Evolutionary conservation across 30 jellyfish, hydroid and myxozoan species (phyloP), one percentile per base, ranked within the genome.

Genomic region (Haliclystus octoradiatus): DNA sequence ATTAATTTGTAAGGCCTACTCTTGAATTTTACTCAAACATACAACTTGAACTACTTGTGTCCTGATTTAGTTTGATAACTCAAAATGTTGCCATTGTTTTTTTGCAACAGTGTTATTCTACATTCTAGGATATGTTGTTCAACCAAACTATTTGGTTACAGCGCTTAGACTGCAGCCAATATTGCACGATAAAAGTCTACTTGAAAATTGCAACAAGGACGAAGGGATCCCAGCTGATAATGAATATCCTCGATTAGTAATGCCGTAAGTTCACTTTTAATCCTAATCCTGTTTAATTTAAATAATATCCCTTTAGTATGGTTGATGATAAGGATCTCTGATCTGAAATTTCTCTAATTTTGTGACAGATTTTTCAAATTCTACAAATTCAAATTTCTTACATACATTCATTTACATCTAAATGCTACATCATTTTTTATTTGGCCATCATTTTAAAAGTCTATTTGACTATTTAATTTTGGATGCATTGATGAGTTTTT

Each of bases 211-310:
- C 14, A 40, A 19, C 9, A 40, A 40, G 19, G 57, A 40, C 19
- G 57, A 40, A 40, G 19, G 73, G 1, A 27, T 3, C 33, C 78
- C 72, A 14, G 57, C 19, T 9, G 85, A 89, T 65, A 53, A 52
- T 27, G 76, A 72, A 50, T 89, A 81, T 72, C 95, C 98, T 34
- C 88, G 72, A 65, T 84, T 89, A 32, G 98, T 89, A 27, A 89
- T 89, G 98, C 98, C 98, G 98, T 89, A 70, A 80, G 97, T 88
- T 3, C 28, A 2, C 30, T 31, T 26, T 7, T 12, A 7, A 46
- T n/a, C 60, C n/a, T 46, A 7, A 7, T 46, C 14, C n/a, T 7
- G n/a, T 46, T 46, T 46, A 46, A 46, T 7, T 7, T 7, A 46
- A n/a, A 7, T 46, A 7, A n/a, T 46, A 12, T 13, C 19, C 9